Evolutionary conservation across 2,113 vertebrate species (phyloP).

Genomic region (Muntiacus reevesi): DNA sequence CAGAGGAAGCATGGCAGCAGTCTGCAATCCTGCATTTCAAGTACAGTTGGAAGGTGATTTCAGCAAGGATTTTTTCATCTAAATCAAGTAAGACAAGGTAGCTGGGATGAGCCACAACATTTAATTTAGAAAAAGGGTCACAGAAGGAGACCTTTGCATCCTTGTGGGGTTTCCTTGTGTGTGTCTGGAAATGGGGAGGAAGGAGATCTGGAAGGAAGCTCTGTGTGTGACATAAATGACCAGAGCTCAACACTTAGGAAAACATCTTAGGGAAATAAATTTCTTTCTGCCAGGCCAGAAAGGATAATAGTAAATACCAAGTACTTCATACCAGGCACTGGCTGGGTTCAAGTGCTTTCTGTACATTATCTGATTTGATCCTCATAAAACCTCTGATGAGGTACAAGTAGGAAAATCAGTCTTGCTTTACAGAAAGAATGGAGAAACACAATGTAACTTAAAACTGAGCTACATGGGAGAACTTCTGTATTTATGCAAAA

Average conservation of each 20-base stretch:
- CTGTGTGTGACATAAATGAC: background rate
- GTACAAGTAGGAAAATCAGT: background rate
- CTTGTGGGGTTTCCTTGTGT: background rate
- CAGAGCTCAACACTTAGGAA: background rate
- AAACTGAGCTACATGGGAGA: background rate
- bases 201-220: background rate
- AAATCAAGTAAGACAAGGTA: conserved; percentile 24
- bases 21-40: background rate
- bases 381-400: background rate
- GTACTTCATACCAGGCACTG: background rate
- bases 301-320: background rate
- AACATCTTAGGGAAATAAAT: background rate
- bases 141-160: background rate
- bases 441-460: background rate
- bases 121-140: conserved; percentile 15
- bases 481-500: background rate
- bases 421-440: background rate
- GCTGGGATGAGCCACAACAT: background rate
- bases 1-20: background rate
- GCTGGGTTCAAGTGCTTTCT: background rate
- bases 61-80: background rate
- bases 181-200: background rate
- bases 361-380: background rate
- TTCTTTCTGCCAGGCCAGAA: background rate
- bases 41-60: conserved; percentile 1